A percentile compares a stretch with the other conserved stretches of the same genome.
Conservation (phyloP, 92 coral and sea anemone genomes). For the Phenganax stokvisi region DNA sequence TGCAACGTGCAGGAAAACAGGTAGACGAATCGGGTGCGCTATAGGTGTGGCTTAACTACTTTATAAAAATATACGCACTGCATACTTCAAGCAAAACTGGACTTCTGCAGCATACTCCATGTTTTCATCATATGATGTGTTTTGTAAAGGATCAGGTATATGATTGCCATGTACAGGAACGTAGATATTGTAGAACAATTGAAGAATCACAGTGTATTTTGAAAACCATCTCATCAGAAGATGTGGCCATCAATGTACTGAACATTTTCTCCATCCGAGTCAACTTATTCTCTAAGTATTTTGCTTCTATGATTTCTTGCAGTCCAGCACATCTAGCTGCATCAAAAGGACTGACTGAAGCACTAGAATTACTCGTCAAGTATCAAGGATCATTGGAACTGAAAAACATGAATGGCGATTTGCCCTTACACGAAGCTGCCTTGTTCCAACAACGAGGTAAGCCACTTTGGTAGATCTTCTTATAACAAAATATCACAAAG, state of each 20-base stretch:
- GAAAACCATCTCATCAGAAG: too few relatives aligned
- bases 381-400: constrained; percentile 23
- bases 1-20: constrained; percentile 1
- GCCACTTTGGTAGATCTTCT: not conserved
- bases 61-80: too few relatives aligned
- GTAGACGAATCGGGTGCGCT: not conserved
- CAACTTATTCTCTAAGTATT: not conserved
- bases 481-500: not conserved
- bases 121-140: too few relatives aligned
- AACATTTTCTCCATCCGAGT: too few relatives aligned
- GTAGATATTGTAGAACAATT: too few relatives aligned
- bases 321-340: constrained; percentile 38
- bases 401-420: constrained; percentile 7
- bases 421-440: constrained; percentile 30
- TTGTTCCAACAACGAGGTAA: constrained; percentile 11
- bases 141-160: too few relatives aligned
- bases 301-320: not conserved
- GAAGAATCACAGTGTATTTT: too few relatives aligned
- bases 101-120: too few relatives aligned
- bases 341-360: constrained; percentile 18
- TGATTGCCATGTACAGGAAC: too few relatives aligned
- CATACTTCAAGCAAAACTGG: too few relatives aligned
- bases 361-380: constrained; percentile 19
- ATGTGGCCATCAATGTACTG: too few relatives aligned
- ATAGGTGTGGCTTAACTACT: too few relatives aligned